Conservation (phyloP, 1,140 invertebrate species). For the Neomicropteryx cornuta region DNA sequence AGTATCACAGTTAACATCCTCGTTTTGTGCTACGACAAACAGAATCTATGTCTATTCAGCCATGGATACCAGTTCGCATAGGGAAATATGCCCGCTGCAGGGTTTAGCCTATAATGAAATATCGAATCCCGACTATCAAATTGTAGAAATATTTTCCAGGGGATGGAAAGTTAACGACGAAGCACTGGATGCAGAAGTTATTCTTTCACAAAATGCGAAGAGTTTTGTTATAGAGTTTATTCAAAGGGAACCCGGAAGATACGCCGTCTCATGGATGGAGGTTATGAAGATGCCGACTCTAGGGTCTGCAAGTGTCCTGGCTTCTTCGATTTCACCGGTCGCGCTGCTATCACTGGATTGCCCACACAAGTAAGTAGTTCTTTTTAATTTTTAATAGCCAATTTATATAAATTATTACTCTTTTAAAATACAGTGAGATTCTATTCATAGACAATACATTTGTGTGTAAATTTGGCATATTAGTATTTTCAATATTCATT, state of each 20-base stretch:
- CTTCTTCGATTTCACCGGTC: conserved; percentile 43
- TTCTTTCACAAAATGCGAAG: conserved; percentile 45
- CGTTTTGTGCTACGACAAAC: conserved; percentile 56
- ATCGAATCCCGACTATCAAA: conserved; percentile 21
- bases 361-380: conserved; percentile 48
- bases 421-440: conserved; percentile 3
- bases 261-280: conserved; percentile 67
- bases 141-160: conserved; percentile 60
- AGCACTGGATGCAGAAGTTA: conserved; percentile 31
- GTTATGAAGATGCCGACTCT: conserved; percentile 56
- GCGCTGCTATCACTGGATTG: conserved; percentile 52
- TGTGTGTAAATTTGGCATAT: too few species aligned
- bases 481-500: too few species aligned
- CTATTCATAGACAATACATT: too few species aligned
- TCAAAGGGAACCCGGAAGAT: conserved; percentile 56
- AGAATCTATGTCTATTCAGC: conserved; percentile 62
- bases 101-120: conserved; percentile 26
- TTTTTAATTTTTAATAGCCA: conserved; percentile 10
- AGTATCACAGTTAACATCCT: conserved; percentile 37
- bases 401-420: conserved; percentile 6
- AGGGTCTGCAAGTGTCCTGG: conserved; percentile 34
- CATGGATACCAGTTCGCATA: conserved; percentile 42
- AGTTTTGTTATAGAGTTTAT: conserved; percentile 63
- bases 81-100: conserved; percentile 53
- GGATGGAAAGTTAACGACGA: conserved; percentile 52